These are phyloP conservation scores for Desoria tigrina DNA, from an alignment of 2,888 invertebrate species.

Conservation along the genomic window DNA sequence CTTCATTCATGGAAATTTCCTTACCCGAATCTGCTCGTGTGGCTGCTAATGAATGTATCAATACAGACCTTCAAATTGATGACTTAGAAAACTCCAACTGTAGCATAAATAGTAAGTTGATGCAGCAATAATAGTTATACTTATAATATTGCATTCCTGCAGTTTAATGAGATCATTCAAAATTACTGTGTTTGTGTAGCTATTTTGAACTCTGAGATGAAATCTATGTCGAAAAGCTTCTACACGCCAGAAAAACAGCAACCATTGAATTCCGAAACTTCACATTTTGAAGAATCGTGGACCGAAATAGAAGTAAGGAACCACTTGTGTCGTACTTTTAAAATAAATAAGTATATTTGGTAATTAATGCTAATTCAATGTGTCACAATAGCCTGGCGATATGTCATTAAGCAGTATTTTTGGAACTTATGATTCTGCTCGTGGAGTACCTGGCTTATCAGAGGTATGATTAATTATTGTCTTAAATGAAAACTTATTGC, in stretches of 20 bases:
- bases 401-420: constrained; percentile 35
- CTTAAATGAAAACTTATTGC: not conserved
- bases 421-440: constrained; percentile 24
- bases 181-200: constrained; percentile 9
- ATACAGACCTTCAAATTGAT: constrained; percentile 41
- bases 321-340: no score
- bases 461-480: constrained; percentile 19
- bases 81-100: constrained; percentile 45
- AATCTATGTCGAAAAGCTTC: constrained; percentile 16
- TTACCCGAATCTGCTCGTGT: constrained; percentile 50
- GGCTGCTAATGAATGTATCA: constrained; percentile 41
- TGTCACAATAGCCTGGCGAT: constrained; percentile 25
- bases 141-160: not conserved
- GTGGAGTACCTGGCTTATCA: constrained; percentile 14
- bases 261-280: no score
- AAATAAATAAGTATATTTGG: no score
- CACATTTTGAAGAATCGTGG: constrained; percentile 16
- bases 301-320: no score
- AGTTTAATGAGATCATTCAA: not conserved
- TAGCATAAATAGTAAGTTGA: constrained; percentile 37
- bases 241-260: constrained; percentile 23
- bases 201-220: constrained; percentile 21
- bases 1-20: constrained; percentile 53
- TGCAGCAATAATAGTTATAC: not conserved
- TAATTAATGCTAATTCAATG: no score